Percentiles rank a stretch among this genome's conserved stretches.
Conservation (phyloP, 64 coral and sea anemone species). For the Montipora capricornis region DNA sequence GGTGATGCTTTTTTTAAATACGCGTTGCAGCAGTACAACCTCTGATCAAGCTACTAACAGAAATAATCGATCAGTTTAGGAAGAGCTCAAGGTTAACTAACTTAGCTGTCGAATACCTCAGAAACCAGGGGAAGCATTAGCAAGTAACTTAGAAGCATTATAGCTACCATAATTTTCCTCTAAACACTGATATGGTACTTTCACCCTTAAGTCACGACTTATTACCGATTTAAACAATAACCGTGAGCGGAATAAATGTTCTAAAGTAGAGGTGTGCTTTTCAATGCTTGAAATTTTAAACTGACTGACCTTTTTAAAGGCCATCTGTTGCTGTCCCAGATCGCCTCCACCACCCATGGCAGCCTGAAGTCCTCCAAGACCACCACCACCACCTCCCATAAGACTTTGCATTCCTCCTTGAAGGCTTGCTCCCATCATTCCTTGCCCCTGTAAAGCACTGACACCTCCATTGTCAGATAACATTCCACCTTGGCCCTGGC, state of each 20-base stretch:
- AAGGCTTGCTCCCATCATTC: slow-evolving; percentile 23
- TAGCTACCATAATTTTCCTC: too few relatives aligned
- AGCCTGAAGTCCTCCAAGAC: neutral
- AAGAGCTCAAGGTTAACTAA: too few relatives aligned
- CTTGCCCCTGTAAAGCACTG: slow-evolving; percentile 15
- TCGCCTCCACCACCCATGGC: slow-evolving; percentile 23
- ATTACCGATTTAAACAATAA: too few relatives aligned
- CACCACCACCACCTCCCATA: slow-evolving; percentile 27
- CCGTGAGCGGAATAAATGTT: too few relatives aligned
- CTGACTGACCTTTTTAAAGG: slow-evolving; percentile 36
- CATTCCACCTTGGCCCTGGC: slow-evolving; percentile 38
- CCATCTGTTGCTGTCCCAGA: slow-evolving; percentile 33
- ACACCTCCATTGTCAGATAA: slow-evolving; percentile 30
- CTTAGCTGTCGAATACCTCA: too few relatives aligned
- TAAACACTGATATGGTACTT: neutral
- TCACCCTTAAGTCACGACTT: too few relatives aligned
- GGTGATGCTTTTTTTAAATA: too few relatives aligned
- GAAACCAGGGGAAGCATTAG: too few relatives aligned
- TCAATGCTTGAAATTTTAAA: neutral
- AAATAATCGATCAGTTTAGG: too few relatives aligned
- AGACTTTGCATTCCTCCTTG: slow-evolving; percentile 45
- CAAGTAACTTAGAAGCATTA: too few relatives aligned
- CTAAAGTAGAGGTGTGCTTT: neutral
- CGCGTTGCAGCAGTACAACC: too few relatives aligned
- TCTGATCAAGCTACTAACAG: too few relatives aligned